Evolutionary conservation across 2,797 vertebrate genomes (phyloP).

Genomic region (Acrocephalus scirpaceus): DNA sequence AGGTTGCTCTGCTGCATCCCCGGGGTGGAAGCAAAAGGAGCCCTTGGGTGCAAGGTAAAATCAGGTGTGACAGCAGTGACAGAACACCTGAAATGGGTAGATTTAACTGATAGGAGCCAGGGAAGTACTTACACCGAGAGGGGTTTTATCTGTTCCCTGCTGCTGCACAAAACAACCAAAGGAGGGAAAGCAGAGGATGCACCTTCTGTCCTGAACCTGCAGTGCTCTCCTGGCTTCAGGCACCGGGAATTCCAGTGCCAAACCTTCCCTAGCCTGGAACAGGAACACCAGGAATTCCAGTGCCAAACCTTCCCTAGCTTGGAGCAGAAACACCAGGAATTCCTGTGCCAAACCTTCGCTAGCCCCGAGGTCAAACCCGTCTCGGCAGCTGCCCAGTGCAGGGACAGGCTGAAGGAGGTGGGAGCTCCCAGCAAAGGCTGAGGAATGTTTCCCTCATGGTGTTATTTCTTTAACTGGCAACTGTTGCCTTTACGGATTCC

Average conservation of each 20-base stretch:
- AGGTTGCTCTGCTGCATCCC: fast-evolving
- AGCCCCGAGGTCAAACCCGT: fast-evolving
- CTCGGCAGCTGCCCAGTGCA: neutral
- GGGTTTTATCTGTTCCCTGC: neutral
- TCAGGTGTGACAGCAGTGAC: neutral
- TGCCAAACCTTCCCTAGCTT: neutral
- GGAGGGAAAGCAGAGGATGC: neutral
- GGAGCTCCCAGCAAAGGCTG: neutral
- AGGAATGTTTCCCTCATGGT: neutral
- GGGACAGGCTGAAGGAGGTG: neutral
- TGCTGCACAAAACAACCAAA: neutral
- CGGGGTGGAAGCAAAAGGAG: neutral
- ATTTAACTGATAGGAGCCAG: neutral
- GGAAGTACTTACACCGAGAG: neutral
- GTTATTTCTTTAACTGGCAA: neutral
- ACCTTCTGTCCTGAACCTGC: neutral
- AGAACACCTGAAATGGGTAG: neutral
- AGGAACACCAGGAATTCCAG: neutral
- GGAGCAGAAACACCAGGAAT: no score
- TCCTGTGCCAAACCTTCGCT: neutral
- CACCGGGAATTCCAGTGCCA: neutral
- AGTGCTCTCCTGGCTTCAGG: neutral
- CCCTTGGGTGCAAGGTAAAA: neutral
- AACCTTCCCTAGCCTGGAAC: neutral
- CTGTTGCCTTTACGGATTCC: neutral